Evolutionary conservation across 2,888 invertebrate species (phyloP).

Genomic region (Drosophila kuntzei): DNA sequence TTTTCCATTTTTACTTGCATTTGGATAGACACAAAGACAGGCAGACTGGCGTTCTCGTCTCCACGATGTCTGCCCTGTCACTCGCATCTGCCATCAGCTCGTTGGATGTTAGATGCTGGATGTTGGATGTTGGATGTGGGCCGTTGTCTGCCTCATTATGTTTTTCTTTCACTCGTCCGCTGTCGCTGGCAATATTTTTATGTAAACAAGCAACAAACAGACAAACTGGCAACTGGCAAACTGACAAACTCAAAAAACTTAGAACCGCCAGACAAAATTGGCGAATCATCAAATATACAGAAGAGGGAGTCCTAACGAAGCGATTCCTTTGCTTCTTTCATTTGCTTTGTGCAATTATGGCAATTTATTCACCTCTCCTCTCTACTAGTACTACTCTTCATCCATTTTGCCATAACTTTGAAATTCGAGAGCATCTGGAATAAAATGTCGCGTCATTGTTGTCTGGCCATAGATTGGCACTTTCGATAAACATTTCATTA

Average conservation of each 20-base stretch:
- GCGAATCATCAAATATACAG: conserved; percentile 59
- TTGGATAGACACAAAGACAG: conserved; percentile 30
- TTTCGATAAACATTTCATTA: conserved; percentile 48
- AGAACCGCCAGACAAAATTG: conserved; percentile 48
- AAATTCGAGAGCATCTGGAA: conserved; percentile 7
- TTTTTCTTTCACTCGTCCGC: conserved; percentile 43
- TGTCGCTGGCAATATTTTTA: conserved; percentile 69
- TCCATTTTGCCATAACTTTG: conserved; percentile 4
- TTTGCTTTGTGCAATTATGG: conserved; percentile 74
- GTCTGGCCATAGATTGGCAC: conserved; percentile 43
- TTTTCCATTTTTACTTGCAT: conserved; percentile 24
- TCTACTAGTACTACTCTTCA: not conserved
- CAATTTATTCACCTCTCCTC: conserved; percentile 11
- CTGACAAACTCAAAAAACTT: conserved; percentile 35
- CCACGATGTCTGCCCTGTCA: conserved; percentile 47
- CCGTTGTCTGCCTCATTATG: conserved; percentile 72
- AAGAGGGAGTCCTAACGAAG: conserved; percentile 53
- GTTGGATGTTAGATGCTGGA: conserved; percentile 29
- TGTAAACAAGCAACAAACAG: conserved; percentile 64
- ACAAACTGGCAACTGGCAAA: conserved; percentile 41
- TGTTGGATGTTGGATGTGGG: conserved; percentile 36
- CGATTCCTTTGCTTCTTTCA: conserved; percentile 36
- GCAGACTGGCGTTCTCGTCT: conserved; percentile 34
- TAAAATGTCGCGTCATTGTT: conserved; percentile 48
- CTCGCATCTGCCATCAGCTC: conserved; percentile 32